Percentiles rank a stretch among this genome's conserved stretches.
Conservation (phyloP, 2,797 vertebrate genomes). For the Oreochromis mossambicus region DNA sequence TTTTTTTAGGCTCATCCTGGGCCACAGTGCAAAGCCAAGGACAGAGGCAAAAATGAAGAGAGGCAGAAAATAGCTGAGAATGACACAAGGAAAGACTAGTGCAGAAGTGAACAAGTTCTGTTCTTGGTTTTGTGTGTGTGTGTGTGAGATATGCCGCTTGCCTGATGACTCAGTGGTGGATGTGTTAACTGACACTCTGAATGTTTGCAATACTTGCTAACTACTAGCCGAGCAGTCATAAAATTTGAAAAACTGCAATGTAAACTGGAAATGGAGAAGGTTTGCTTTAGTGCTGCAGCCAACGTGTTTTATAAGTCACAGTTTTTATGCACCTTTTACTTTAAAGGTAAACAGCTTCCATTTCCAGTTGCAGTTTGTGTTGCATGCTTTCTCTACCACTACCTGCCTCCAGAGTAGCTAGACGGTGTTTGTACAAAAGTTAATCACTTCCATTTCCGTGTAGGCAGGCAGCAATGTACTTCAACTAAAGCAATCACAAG, state of each 20-base stretch:
- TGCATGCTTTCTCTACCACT: too few species aligned
- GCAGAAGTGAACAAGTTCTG: conserved; percentile 6
- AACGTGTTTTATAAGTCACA: neutral
- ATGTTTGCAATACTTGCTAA: neutral
- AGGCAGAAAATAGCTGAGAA: neutral
- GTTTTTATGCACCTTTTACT: neutral
- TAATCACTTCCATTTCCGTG: too few species aligned
- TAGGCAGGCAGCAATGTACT: too few species aligned
- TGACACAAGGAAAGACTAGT: neutral
- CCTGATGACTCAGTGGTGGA: neutral
- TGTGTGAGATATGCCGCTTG: accelerated
- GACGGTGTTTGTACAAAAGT: too few species aligned
- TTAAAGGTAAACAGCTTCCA: neutral
- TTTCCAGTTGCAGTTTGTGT: too few species aligned
- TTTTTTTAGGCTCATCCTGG: conserved; percentile 5
- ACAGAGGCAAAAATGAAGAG: neutral
- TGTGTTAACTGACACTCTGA: neutral
- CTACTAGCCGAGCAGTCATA: neutral
- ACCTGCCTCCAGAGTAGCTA: too few species aligned
- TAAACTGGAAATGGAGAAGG: neutral
- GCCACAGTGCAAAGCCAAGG: neutral
- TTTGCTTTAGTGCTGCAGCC: neutral
- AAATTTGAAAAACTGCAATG: neutral
- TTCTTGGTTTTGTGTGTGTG: neutral
- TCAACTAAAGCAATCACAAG: too few species aligned